Percentiles rank a stretch among this genome's conserved stretches.
phyloP scores from a whole-genome alignment of 2,113 vertebrate genomes.

The Brienomyrus brachyistius region DNA sequence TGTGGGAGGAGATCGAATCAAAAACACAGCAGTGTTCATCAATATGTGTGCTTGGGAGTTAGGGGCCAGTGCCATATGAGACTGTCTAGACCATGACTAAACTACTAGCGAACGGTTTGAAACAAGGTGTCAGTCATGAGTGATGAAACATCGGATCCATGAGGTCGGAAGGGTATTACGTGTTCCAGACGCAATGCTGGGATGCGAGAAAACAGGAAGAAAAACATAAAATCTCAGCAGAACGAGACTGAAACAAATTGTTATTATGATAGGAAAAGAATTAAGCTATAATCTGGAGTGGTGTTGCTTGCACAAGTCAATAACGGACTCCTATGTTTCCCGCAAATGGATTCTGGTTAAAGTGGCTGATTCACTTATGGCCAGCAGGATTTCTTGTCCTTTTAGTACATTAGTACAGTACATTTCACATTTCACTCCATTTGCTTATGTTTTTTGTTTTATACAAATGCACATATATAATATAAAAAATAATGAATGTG shows the following conservation, averaged over 20 bases:
- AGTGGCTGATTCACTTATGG: conserved; percentile 43
- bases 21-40: not conserved
- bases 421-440: conserved; percentile 43
- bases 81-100: not conserved
- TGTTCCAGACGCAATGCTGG: conserved; percentile 24
- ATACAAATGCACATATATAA: conserved; percentile 7
- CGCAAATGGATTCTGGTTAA: conserved; percentile 30
- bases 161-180: conserved; percentile 39
- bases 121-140: conserved; percentile 45
- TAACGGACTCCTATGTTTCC: conserved; percentile 29
- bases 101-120: not conserved
- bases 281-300: conserved; percentile 54
- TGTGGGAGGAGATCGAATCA: not conserved
- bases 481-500: not conserved
- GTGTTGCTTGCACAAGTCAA: conserved; percentile 42
- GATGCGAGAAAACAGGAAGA: conserved; percentile 15
- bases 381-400: conserved; percentile 51
- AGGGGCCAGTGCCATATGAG: not conserved
- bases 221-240: conserved; percentile 6
- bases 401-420: conserved; percentile 39
- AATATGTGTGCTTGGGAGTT: not conserved
- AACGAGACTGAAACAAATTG: conserved; percentile 56
- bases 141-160: conserved; percentile 40
- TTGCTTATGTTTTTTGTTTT: conserved; percentile 13
- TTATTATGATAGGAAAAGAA: conserved; percentile 57